A percentile compares a stretch with the other conserved stretches of the same genome.
phyloP scores from a whole-genome alignment of 1,140 invertebrate genomes.

The Neoseiulus cucumeris region DNA sequence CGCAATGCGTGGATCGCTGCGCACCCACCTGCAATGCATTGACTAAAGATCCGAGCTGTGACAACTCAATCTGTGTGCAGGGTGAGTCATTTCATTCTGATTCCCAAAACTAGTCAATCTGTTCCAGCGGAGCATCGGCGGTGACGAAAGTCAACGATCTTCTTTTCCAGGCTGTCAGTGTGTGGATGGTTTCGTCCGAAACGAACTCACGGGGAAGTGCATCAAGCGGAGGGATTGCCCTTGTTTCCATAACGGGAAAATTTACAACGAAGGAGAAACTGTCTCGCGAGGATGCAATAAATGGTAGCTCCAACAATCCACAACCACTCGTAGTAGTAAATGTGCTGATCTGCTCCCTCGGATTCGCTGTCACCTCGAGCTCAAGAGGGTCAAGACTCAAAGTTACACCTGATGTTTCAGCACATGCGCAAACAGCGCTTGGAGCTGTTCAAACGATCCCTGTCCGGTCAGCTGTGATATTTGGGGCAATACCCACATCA shows the following conservation, averaged over 20 bases:
- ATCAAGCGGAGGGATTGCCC: constrained; percentile 49
- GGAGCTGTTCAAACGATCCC: constrained; percentile 25
- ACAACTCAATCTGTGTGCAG: no score
- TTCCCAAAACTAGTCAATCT: no score
- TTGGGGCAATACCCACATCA: constrained; percentile 69
- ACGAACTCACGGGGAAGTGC: constrained; percentile 42
- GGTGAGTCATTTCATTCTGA: not conserved
- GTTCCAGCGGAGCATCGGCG: no score
- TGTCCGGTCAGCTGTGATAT: constrained; percentile 44
- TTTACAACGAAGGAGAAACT: constrained; percentile 49
- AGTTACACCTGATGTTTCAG: constrained; percentile 27
- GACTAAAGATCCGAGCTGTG: no score
- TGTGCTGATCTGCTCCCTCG: no score
- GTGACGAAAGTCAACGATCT: not conserved
- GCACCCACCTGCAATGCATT: constrained; percentile 61
- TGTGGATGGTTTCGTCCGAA: constrained; percentile 48
- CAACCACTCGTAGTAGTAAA: no score
- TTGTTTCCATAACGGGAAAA: constrained; percentile 63
- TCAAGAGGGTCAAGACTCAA: no score
- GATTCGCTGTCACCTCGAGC: no score
- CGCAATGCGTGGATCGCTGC: constrained; percentile 39
- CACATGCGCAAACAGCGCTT: constrained; percentile 27
- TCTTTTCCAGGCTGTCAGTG: constrained; percentile 29
- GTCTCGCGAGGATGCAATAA: constrained; percentile 61
- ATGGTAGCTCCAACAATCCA: constrained; percentile 45